Base-by-base conservation (phyloP, 2,797 vertebrate species). In the Lepus townsendii region DNA sequence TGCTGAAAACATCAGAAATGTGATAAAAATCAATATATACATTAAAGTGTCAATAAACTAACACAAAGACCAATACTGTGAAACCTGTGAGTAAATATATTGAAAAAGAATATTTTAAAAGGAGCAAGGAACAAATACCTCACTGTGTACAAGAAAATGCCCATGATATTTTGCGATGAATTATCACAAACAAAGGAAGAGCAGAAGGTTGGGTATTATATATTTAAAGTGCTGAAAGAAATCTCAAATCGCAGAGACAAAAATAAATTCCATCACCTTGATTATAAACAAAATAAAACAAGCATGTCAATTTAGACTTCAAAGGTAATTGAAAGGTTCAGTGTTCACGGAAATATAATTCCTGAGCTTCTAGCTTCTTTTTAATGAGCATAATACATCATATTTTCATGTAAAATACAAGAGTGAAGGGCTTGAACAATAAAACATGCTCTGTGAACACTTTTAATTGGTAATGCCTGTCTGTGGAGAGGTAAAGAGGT, bases 401-500 rank as follows among this genome's bases (percentile, higher is more conserved):
- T 76, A 90, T 65, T 97, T 26, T 95, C 78, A 88, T 94, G 89
- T 97, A 91, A 85, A 96, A 84, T 92, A 38, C 76, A 95, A 68
- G 93, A 95, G 71, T 54, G 88, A 93, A 94, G 84, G 65, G 68
- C 10, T n/a, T 97, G 26, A 69, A 52, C 42, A 95, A 96, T 87
- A 96, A 96, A 96, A 96, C 76, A 93, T 93, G 91, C n/a, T 95
- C 78, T 26, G 80, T 96, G 93, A 91, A 75, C 82, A 93, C 90
- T 96, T 92, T 93, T 79, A 88, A 54, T 60, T 60, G 93, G n/a
- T 89, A 91, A 82, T 96, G 94, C 80, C 91, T 92, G 77, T 92
- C 82, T 92, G 93, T 65, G 83, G 5, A 91, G 86, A 89, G 96
- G 93, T 83, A 65, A 93, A 90, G 93, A 93, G 93, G 78, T 83